These are phyloP conservation scores for Mechanitis mazaeus DNA, from an alignment of 2,888 invertebrate species.

Conservation along the genomic window DNA sequence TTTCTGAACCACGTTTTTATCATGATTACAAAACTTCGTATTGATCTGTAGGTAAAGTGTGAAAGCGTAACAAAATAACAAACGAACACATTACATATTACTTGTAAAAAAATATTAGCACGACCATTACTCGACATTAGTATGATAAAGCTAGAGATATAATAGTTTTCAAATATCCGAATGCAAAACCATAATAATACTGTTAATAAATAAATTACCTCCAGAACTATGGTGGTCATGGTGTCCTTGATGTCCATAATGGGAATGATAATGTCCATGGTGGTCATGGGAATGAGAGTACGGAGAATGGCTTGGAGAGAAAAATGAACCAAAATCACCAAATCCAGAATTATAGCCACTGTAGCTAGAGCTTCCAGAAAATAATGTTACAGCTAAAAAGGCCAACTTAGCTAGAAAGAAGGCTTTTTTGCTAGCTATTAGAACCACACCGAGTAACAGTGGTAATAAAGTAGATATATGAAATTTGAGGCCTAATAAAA, in stretches of 20 bases:
- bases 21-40: background rate
- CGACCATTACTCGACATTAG: too few relatives aligned
- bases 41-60: too few relatives aligned
- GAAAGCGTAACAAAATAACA: too few relatives aligned
- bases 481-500: constrained; percentile 87
- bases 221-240: constrained; percentile 49
- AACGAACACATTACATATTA: too few relatives aligned
- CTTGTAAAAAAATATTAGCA: too few relatives aligned
- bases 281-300: constrained; percentile 54
- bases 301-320: constrained; percentile 44
- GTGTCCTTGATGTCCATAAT: background rate
- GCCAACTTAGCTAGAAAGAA: constrained; percentile 85
- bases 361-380: constrained; percentile 75
- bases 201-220: constrained; percentile 40
- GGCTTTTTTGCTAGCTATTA: constrained; percentile 86
- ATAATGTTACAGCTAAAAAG: constrained; percentile 81
- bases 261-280: constrained; percentile 42
- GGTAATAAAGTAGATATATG: constrained; percentile 85
- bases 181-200: constrained; percentile 23
- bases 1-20: constrained; percentile 41
- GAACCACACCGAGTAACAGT: constrained; percentile 81
- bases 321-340: constrained; percentile 40
- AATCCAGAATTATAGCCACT: constrained; percentile 43
- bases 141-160: background rate
- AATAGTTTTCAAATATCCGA: background rate